These are phyloP conservation scores for Zelleria hepariella DNA, from an alignment of 2,888 invertebrate species.

Conservation along the genomic window DNA sequence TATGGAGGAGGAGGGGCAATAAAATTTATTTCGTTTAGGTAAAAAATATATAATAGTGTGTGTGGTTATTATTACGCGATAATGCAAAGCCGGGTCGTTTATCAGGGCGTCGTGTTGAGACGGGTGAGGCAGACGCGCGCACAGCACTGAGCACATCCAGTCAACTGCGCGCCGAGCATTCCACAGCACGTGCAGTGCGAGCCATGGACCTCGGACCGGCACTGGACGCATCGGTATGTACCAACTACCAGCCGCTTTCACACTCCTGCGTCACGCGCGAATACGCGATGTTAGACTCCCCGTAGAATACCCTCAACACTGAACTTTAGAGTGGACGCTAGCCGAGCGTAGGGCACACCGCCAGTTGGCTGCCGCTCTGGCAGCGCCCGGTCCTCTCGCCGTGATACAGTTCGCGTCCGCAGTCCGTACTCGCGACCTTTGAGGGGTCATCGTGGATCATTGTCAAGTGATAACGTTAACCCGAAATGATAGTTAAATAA, in stretches of 20 bases:
- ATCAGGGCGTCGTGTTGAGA: slow-evolving; percentile 35
- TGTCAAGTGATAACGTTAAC: not conserved
- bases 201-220: not conserved
- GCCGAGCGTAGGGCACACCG: slow-evolving; percentile 54
- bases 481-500: not conserved
- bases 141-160: slow-evolving; percentile 16
- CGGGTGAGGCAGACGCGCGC: slow-evolving; percentile 29
- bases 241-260: not conserved
- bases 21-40: not conserved
- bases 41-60: not conserved
- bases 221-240: slow-evolving; percentile 1
- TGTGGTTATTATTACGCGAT: too few relatives aligned
- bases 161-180: slow-evolving; percentile 28
- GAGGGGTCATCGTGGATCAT: slow-evolving; percentile 26
- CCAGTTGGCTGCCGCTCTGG: slow-evolving; percentile 62
- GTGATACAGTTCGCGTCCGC: slow-evolving; percentile 11
- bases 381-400: slow-evolving; percentile 32
- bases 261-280: not conserved
- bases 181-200: slow-evolving; percentile 28
- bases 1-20: not conserved
- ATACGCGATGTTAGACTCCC: not conserved
- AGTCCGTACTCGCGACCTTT: slow-evolving; percentile 35
- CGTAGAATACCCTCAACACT: slow-evolving; percentile 15
- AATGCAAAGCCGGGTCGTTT: slow-evolving; percentile 34
- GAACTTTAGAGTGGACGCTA: slow-evolving; percentile 55